phyloP scores from a whole-genome alignment of 2,113 vertebrate genomes.

The Hystrix cristata region DNA sequence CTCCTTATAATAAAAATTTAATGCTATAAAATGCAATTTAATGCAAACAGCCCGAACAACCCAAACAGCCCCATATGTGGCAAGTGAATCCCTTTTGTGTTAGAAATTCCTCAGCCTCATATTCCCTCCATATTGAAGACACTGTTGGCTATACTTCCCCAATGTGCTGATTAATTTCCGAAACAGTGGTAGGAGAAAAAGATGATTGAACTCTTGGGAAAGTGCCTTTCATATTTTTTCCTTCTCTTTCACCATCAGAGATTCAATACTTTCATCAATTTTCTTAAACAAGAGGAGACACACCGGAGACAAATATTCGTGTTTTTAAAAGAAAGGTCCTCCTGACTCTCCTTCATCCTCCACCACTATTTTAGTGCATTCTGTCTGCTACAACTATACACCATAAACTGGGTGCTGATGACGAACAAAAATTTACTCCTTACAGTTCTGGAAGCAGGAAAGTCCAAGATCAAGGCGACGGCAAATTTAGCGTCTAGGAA shows the following conservation, averaged over 20 bases:
- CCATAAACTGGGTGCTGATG: neutral
- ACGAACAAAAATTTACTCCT: neutral
- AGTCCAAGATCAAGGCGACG: neutral
- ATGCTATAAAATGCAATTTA: slow-evolving; percentile 27
- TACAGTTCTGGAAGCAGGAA: neutral
- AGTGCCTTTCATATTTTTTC: neutral
- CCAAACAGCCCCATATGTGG: neutral
- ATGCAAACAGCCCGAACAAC: neutral
- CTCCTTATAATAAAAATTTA: neutral
- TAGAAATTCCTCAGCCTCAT: neutral
- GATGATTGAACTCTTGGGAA: neutral
- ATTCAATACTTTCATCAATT: neutral
- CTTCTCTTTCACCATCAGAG: neutral
- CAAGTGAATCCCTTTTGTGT: neutral
- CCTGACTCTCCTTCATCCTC: neutral
- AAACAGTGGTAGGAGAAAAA: neutral
- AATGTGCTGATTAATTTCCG: neutral
- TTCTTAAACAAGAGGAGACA: neutral
- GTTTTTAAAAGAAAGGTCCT: neutral
- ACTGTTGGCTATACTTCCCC: neutral
- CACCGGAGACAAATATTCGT: no score
- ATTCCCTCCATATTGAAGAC: neutral
- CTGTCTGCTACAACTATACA: neutral
- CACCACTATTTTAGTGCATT: neutral
- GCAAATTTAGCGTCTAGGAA: neutral